Evolutionary conservation across 2,113 vertebrate species (phyloP), one percentile per base, ranked within the genome.

Genomic region (Artemisiospiza belli): DNA sequence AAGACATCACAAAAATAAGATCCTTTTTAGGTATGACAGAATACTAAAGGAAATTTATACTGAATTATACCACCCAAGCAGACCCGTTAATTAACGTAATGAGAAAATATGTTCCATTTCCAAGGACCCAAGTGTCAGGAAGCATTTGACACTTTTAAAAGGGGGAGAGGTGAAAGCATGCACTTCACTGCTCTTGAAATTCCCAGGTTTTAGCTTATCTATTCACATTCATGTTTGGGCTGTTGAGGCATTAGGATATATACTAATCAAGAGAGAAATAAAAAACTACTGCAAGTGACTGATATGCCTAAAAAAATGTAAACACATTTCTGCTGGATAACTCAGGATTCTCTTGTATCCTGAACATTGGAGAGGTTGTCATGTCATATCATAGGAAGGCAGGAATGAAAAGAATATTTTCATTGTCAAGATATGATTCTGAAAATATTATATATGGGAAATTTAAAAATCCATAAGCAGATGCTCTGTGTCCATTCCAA

Each of bases 1-100:
- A 98, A 98, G 98, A 97, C 98, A 98, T 97, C 97, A 97, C 97
- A 97, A 98, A 98, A 98, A 97, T 98, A 95, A 98, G 97, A 98
- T 98, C 95, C 96, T 97, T 98, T 98, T 97, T 97, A 97, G 97
- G 97, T 98, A 98, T 98, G 98, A 98, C 97, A 97, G 97, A 98
- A 97, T 97, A 94, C 96, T 96, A 97, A 97, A 97, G 97, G 97
- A 98, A 98, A 98, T 97, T 98, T 97, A 98, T 95, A 95, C 97
- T 97, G 97, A 97, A 97, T 98, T 97, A 95, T 98, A 83, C 98
- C 98, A 98, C 98, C 97, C 97, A 98, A 96, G 98, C 97, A 97
- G 98, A 96, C 83, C 78, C 95, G 97, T 98, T 98, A 98, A 98
- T 98, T 98, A 98, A 97, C 1, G 83, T 98, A 98, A 98, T 98